These are phyloP conservation scores for Oreochromis mossambicus DNA, from an alignment of 2,797 vertebrate genomes.

Conservation along the genomic window DNA sequence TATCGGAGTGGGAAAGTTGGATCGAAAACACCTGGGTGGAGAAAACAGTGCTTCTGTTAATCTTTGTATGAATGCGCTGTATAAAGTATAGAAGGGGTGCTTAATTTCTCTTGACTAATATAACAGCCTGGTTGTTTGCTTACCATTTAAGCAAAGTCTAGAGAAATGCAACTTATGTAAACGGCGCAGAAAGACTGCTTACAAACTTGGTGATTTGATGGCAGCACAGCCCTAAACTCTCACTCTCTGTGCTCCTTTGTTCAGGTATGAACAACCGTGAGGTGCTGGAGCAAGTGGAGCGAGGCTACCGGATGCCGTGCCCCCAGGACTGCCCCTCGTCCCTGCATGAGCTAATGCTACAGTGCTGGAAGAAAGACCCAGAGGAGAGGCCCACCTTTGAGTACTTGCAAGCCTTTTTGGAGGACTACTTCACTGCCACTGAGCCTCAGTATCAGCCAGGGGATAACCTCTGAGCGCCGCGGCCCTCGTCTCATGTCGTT, in stretches of 20 bases:
- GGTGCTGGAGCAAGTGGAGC: conserved; percentile 98
- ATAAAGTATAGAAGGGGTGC: too few relatives aligned
- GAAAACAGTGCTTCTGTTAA: too few relatives aligned
- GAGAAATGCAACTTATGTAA: not conserved
- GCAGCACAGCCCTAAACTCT: not conserved
- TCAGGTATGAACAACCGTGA: conserved; percentile 99
- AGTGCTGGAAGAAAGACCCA: conserved; percentile 99
- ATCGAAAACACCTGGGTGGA: too few relatives aligned
- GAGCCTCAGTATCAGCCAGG: conserved; percentile 99
- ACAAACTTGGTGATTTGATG: not conserved
- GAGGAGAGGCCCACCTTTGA: conserved; percentile 98
- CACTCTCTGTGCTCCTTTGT: not conserved
- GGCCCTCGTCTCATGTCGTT: conserved; percentile 38
- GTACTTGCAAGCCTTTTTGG: conserved; percentile 98
- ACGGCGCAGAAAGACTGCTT: not conserved
- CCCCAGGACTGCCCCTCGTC: conserved; percentile 98
- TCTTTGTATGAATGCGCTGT: too few relatives aligned
- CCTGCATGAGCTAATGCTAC: conserved; percentile 98
- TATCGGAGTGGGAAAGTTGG: too few relatives aligned
- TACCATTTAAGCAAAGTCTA: not conserved
- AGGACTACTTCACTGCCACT: conserved; percentile 99
- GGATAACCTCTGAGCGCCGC: conserved; percentile 89
- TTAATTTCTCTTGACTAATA: too few relatives aligned
- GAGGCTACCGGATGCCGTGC: conserved; percentile 97
- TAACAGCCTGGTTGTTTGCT: too few relatives aligned